These are phyloP conservation scores for Dryoscopus gambensis DNA, from an alignment of 2,113 vertebrate species.

Conservation along the genomic window DNA sequence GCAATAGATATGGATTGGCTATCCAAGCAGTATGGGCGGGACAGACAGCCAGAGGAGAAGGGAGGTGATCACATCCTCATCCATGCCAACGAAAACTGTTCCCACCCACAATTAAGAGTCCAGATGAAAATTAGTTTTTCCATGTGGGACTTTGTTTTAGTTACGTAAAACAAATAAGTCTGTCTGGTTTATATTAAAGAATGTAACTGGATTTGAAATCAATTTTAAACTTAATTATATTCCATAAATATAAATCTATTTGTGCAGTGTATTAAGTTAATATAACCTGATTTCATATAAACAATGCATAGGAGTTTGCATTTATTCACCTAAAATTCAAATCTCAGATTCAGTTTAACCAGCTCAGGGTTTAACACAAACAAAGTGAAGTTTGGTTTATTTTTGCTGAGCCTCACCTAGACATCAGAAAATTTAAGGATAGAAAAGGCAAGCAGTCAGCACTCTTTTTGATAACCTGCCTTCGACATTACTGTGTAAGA, in stretches of 20 bases:
- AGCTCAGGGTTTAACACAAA: not conserved
- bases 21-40: not conserved
- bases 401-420: not conserved
- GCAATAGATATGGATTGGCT: not conserved
- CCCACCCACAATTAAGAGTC: not conserved
- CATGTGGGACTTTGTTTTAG: conserved; percentile 1
- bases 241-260: not conserved
- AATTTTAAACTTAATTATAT: conserved; percentile 11
- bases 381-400: not conserved
- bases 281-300: not conserved
- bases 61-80: not conserved
- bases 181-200: conserved; percentile 47
- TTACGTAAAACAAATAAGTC: conserved; percentile 26
- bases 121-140: conserved; percentile 42
- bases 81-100: not conserved
- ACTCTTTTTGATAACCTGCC: not conserved
- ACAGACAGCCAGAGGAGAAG: not conserved
- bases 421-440: not conserved
- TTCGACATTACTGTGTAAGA: not conserved
- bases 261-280: not conserved
- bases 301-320: not conserved
- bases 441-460: not conserved
- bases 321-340: not conserved
- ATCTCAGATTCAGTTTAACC: not conserved
- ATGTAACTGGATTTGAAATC: conserved; percentile 9